phyloP scores from a whole-genome alignment of 2,797 vertebrate genomes.

The Ptychadena robeensis region DNA sequence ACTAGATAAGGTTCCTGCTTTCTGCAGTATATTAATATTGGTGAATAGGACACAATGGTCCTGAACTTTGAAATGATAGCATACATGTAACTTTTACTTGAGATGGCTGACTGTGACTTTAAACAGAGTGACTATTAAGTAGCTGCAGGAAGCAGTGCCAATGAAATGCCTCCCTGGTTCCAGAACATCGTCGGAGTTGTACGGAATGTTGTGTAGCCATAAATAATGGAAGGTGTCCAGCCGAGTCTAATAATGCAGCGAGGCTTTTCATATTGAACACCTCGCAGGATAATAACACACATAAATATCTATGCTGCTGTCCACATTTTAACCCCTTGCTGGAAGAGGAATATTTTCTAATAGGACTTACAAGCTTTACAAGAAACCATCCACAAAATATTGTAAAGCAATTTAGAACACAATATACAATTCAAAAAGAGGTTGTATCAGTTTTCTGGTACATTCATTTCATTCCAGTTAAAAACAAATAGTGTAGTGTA shows the following conservation, averaged over 20 bases:
- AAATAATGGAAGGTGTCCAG: constrained; percentile 50
- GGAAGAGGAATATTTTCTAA: not conserved
- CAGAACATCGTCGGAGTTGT: constrained; percentile 12
- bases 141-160: constrained; percentile 29
- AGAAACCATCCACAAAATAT: not conserved
- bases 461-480: not conserved
- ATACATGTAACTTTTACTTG: constrained; percentile 22
- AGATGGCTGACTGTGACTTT: constrained; percentile 12
- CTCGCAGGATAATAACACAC: constrained; percentile 46
- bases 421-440: not conserved
- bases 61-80: not conserved
- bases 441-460: not conserved
- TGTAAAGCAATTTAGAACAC: not conserved
- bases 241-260: constrained; percentile 46
- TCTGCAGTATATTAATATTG: not conserved
- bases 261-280: constrained; percentile 51
- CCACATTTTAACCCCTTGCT: constrained; percentile 1
- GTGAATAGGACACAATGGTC: not conserved
- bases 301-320: constrained; percentile 12
- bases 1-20: not conserved
- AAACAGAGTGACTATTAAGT: constrained; percentile 25
- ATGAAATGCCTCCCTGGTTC: constrained; percentile 39
- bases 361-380: not conserved
- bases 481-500: not conserved
- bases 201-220: constrained; percentile 30